phyloP scores from a whole-genome alignment of 2,113 vertebrate genomes.

The Callaeas wilsoni region DNA sequence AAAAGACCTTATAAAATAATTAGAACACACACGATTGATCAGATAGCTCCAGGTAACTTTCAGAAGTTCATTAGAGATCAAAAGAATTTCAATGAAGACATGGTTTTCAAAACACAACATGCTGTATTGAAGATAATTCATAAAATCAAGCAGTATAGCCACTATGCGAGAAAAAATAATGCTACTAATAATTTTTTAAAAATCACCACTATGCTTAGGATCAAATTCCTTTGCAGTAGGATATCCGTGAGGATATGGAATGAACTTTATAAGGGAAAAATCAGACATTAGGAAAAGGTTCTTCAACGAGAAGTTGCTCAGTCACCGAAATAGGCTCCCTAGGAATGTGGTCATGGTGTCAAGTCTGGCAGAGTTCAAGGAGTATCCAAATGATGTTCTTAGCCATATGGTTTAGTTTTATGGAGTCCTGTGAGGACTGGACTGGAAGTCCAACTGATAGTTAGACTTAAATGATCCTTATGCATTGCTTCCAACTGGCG shows the following conservation, averaged over 20 bases:
- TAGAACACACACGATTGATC: neutral
- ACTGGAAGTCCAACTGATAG: neutral
- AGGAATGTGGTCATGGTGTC: neutral
- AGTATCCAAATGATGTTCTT: neutral
- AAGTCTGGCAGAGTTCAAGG: neutral
- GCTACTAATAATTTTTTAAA: neutral
- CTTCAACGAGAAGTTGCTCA: rapidly evolving
- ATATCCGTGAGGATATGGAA: neutral
- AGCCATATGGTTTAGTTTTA: neutral
- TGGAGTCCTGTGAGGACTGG: neutral
- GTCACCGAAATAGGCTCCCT: neutral
- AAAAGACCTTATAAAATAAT: neutral
- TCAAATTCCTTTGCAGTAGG: neutral
- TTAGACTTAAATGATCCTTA: neutral
- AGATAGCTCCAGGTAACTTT: neutral
- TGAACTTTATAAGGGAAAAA: neutral
- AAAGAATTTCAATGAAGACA: neutral
- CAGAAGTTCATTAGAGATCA: neutral
- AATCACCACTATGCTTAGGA: neutral
- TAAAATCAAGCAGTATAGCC: neutral
- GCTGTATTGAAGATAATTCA: neutral
- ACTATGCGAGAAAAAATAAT: neutral
- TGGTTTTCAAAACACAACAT: neutral
- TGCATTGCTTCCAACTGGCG: rapidly evolving
- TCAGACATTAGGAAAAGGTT: neutral